Conservation (phyloP, 2,797 vertebrate species). For the Myiotriccus ornatus region DNA sequence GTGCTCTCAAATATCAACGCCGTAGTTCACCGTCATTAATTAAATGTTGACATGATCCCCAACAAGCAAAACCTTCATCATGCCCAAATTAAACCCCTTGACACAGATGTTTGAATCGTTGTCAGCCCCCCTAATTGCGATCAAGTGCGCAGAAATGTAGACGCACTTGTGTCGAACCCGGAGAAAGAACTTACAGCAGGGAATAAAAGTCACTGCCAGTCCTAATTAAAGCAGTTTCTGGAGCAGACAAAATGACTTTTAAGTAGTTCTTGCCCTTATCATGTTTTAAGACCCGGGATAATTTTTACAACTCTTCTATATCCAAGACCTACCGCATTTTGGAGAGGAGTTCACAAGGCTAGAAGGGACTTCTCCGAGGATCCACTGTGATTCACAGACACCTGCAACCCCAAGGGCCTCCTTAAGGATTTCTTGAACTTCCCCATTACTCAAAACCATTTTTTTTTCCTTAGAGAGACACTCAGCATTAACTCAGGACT, state of each 20-base stretch:
- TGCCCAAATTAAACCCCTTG: background rate
- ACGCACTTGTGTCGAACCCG: background rate
- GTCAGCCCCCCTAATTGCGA: background rate
- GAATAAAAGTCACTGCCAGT: background rate
- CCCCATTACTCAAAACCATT: background rate
- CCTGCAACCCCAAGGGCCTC: background rate
- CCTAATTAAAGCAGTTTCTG: background rate
- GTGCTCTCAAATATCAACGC: background rate
- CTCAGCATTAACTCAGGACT: background rate
- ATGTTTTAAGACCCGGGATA: background rate
- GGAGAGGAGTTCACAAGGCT: background rate
- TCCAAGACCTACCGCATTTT: background rate
- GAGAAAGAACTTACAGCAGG: background rate
- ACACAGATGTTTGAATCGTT: background rate
- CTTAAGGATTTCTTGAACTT: background rate
- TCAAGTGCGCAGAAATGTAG: background rate
- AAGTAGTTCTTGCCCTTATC: background rate
- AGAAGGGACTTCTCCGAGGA: background rate
- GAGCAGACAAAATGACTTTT: background rate
- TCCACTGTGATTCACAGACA: background rate
- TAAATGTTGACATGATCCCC: constrained; percentile 17
- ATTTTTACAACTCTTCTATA: background rate
- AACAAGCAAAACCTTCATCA: constrained; percentile 24
- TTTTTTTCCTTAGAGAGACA: background rate
- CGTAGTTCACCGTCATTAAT: constrained; percentile 13